Evolutionary conservation across 2,888 invertebrate genomes (phyloP).

Genomic region (Volucella inanis): DNA sequence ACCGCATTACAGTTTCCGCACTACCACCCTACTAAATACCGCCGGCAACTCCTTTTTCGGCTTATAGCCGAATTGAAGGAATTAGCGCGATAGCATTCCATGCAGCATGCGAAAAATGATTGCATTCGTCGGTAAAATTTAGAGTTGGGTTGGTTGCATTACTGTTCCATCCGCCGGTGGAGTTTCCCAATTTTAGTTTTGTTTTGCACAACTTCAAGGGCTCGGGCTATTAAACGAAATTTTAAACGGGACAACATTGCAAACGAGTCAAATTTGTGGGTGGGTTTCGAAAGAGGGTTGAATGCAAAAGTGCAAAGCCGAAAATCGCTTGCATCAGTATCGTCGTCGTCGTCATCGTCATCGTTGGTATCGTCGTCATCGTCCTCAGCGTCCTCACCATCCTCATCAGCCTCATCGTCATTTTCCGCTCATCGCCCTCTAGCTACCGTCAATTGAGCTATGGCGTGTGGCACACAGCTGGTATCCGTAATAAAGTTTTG

Average conservation of each 20-base stretch:
- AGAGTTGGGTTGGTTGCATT: constrained; percentile 35
- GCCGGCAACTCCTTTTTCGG: not conserved
- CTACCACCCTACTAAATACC: not conserved
- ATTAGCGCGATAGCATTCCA: constrained; percentile 70
- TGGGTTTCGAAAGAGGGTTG: not conserved
- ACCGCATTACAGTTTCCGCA: constrained; percentile 24
- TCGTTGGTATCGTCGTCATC: constrained; percentile 8
- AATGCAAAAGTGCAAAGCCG: constrained; percentile 36
- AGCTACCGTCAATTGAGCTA: constrained; percentile 65
- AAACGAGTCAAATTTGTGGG: not conserved
- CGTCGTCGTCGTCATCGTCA: constrained; percentile 6
- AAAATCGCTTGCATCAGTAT: constrained; percentile 55
- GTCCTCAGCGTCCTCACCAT: not conserved
- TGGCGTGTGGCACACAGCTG: constrained; percentile 73
- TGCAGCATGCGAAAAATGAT: constrained; percentile 72
- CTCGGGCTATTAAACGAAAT: constrained; percentile 63
- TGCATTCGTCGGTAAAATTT: constrained; percentile 49
- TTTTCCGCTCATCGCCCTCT: constrained; percentile 20
- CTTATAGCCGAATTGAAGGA: constrained; percentile 59
- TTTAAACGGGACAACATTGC: constrained; percentile 48
- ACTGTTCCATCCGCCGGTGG: constrained; percentile 35
- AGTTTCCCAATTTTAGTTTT: constrained; percentile 35
- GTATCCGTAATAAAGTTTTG: constrained; percentile 73
- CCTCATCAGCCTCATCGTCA: constrained; percentile 13
- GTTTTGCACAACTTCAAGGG: constrained; percentile 58